Evolutionary conservation across 37 sponge, comb jelly and placozoan genomes (phyloP).

Genomic region (Beroe ovata): DNA sequence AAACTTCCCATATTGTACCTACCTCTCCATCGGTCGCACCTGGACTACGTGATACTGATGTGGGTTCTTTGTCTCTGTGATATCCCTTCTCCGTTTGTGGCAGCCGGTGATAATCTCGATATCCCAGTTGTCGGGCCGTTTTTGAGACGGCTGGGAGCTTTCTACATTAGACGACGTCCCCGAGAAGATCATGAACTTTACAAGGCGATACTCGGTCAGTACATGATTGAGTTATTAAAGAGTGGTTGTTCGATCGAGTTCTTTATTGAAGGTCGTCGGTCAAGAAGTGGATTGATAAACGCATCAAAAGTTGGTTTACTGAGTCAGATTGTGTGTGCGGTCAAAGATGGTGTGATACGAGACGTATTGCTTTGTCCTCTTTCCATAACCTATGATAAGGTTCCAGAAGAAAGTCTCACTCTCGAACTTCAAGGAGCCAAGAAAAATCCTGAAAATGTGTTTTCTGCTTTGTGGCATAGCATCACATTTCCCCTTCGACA

Average conservation of each 20-base stretch:
- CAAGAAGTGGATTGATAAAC: conserved; percentile 64
- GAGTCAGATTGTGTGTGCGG: conserved; percentile 29
- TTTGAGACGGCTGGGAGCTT: conserved; percentile 46
- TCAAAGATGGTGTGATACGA: conserved; percentile 4
- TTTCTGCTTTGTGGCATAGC: conserved; percentile 37
- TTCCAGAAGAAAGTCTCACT: conserved; percentile 61
- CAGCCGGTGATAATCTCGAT: conserved; percentile 62
- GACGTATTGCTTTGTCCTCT: conserved; percentile 55
- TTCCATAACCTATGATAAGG: conserved; percentile 47
- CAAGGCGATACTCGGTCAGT: conserved; percentile 26
- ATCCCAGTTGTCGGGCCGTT: conserved; percentile 18
- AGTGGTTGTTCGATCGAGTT: conserved; percentile 16
- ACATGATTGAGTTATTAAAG: conserved; percentile 35
- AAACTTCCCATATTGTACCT: conserved; percentile 25
- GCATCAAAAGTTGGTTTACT: conserved; percentile 34
- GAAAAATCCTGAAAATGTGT: conserved; percentile 34
- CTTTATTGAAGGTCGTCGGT: conserved; percentile 21
- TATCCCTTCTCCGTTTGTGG: conserved; percentile 50
- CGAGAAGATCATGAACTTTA: conserved; percentile 39
- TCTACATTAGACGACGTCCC: conserved; percentile 34
- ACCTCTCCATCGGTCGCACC: conserved; percentile 48
- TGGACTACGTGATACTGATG: conserved; percentile 52
- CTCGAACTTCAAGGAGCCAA: conserved; percentile 61
- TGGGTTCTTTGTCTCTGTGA: conserved; percentile 46
- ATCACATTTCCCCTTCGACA: conserved; percentile 36